These are phyloP conservation scores for Malthinus flaveolus DNA, from an alignment of 2,888 invertebrate genomes.

Conservation along the genomic window DNA sequence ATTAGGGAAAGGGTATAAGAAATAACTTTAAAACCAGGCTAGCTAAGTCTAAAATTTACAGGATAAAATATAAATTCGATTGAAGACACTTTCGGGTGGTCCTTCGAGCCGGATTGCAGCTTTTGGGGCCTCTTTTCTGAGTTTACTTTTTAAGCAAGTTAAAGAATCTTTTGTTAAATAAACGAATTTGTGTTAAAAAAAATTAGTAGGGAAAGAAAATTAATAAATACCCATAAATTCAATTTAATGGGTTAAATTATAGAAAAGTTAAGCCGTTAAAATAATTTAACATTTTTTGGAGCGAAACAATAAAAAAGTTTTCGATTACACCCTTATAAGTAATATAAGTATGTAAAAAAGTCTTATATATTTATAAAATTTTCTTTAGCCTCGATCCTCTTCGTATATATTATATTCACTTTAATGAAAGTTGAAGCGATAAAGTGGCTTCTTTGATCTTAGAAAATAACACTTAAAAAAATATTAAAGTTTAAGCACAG, in stretches of 20 bases:
- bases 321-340: conserved; percentile 6
- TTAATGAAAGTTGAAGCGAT: conserved; percentile 17
- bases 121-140: too few relatives aligned
- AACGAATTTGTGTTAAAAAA: too few relatives aligned
- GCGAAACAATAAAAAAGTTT: conserved; percentile 5
- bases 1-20: too few relatives aligned
- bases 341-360: background rate
- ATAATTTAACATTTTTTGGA: conserved; percentile 2
- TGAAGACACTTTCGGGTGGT: too few relatives aligned
- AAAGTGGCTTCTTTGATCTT: conserved; percentile 14
- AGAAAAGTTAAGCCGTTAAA: conserved; percentile 6
- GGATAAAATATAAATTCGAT: too few relatives aligned
- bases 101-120: too few relatives aligned
- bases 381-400: too few relatives aligned
- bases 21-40: too few relatives aligned
- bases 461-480: conserved; percentile 12
- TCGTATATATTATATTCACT: conserved; percentile 5
- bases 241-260: conserved; percentile 5
- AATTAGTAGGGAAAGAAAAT: background rate
- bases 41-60: too few relatives aligned
- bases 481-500: conserved; percentile 11
- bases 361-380: too few relatives aligned
- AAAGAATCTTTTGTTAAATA: too few relatives aligned
- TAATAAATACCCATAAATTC: conserved; percentile 4
- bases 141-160: too few relatives aligned